phyloP scores from a whole-genome alignment of 2,113 vertebrate species.

The Seriola quinqueradiata region DNA sequence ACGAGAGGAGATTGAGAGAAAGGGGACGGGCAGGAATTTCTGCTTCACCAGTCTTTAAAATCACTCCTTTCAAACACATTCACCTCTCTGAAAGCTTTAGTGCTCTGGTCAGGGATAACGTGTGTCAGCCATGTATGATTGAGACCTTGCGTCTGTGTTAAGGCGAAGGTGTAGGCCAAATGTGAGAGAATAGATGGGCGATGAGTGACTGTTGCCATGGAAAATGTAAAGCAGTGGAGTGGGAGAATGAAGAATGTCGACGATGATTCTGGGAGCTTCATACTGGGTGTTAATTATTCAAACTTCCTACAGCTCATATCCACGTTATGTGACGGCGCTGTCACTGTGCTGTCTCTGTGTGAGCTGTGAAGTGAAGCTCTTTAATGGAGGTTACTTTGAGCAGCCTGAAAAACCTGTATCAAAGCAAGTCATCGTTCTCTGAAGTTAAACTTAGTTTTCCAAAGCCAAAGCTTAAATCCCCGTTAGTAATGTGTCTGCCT shows the following conservation, averaged over 20 bases:
- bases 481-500: conserved; percentile 20
- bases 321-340: conserved; percentile 74
- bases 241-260: conserved; percentile 75
- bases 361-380: conserved; percentile 61
- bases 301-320: conserved; percentile 81
- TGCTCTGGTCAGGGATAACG: conserved; percentile 43
- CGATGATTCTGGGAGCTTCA: conserved; percentile 77
- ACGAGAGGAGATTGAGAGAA: conserved; percentile 67
- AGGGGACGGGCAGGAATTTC: conserved; percentile 78
- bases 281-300: conserved; percentile 84
- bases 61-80: conserved; percentile 58
- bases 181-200: conserved; percentile 53
- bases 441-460: conserved; percentile 47
- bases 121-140: conserved; percentile 45
- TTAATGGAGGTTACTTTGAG: conserved; percentile 56
- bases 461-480: conserved; percentile 13
- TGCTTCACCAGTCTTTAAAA: conserved; percentile 81
- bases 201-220: conserved; percentile 78
- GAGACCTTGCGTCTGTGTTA: conserved; percentile 45
- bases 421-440: conserved; percentile 65
- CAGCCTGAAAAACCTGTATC: conserved; percentile 47
- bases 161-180: conserved; percentile 56
- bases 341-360: conserved; percentile 69
- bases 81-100: conserved; percentile 51
- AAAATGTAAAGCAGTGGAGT: conserved; percentile 77